These are phyloP conservation scores for Machaerirhynchus nigripectus DNA, from an alignment of 2,113 vertebrate species.

Conservation along the genomic window DNA sequence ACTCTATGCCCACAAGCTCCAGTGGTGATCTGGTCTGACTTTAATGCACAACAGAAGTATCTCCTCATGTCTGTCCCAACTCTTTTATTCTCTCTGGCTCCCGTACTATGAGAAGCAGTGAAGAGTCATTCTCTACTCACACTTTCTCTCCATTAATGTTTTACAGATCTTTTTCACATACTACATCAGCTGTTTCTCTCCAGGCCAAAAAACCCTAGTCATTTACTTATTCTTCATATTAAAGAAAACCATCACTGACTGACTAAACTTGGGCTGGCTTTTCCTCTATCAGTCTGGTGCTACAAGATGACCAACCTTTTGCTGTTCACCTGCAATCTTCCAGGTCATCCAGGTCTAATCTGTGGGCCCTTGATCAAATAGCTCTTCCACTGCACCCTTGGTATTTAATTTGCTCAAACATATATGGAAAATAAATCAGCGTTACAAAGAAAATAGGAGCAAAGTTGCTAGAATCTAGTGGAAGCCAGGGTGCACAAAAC, in stretches of 20 bases:
- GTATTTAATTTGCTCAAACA: background rate
- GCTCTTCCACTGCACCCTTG: background rate
- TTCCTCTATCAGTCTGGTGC: background rate
- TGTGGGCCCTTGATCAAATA: background rate
- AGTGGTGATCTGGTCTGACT: background rate
- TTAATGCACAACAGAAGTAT: rapidly evolving
- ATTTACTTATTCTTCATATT: background rate
- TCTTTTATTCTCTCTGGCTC: background rate
- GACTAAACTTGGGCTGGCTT: background rate
- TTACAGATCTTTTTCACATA: background rate
- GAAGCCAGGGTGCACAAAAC: background rate
- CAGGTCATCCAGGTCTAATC: background rate
- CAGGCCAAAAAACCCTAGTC: background rate
- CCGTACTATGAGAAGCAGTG: background rate
- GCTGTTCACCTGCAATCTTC: background rate
- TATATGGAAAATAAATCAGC: background rate
- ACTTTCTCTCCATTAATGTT: background rate
- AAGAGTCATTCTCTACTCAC: background rate
- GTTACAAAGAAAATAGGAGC: background rate
- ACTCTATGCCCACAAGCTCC: background rate
- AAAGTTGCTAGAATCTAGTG: background rate
- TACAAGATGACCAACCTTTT: background rate
- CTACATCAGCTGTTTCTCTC: background rate
- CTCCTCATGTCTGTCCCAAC: background rate
- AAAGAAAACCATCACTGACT: background rate